Evolutionary conservation across 2,797 vertebrate genomes (phyloP), one percentile per base, ranked within the genome.

Genomic region (Numenius phaeopus): DNA sequence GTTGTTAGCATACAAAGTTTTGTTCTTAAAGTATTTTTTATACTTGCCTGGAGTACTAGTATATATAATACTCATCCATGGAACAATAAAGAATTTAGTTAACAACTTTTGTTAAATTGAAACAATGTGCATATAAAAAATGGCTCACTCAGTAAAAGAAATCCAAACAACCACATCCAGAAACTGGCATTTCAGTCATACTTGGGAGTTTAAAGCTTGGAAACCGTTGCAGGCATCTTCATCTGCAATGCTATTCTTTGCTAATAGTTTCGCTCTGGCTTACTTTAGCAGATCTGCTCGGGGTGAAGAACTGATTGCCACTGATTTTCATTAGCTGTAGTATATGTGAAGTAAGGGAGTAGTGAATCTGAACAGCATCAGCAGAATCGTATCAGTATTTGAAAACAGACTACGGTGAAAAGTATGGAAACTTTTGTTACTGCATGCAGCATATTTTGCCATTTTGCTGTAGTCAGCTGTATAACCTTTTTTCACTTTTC

Each of bases 41-140:
- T 90, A 52, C 22, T 92, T 90, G 62, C 34, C 39, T 70, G 55
- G 27, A 90, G 27, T 94, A 82, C 55, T 32, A 62, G 11, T 27
- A 18, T 69, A 49, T 65, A 26, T 61, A 76, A 79, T 79, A 73
- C 7, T 70, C 40, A 64, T 84, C n/a, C 4, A 8, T 61, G 14
- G 42, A 90, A 58, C 59, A 89, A 83, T 71, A 90, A 86, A 94
- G 62, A 90, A 84, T 89, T 82, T 83, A 77, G 76, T 92, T 93
- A 87, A 59, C 46, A 89, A 61, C 78, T 87, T 70, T 10, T 87
- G 59, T 84, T 64, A 77, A 93, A 93, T 82, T 82, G 64, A 93
- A 93, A 85, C 59, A 90, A 54, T 0, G 1, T 59, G 73, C 37
- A 18, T n/a, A 42, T 65, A 59, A 70, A 83, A 59, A 76, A 37